A percentile compares a stretch with the other conserved stretches of the same genome.
phyloP scores from a whole-genome alignment of 2,797 vertebrate species.

The Saxicola maurus region DNA sequence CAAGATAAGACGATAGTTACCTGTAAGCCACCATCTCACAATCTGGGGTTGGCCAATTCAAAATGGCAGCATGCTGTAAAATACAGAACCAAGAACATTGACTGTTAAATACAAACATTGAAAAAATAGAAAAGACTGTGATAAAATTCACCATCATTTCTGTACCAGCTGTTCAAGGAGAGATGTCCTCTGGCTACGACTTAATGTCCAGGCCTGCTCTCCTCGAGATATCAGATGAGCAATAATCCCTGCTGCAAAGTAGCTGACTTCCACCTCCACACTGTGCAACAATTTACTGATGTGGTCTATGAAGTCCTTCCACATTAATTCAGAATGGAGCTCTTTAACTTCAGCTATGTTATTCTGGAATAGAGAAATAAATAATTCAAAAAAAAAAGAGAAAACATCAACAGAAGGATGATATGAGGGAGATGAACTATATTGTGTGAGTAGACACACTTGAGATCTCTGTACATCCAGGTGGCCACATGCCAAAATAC shows the following conservation, averaged over 20 bases:
- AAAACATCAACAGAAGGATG: neutral
- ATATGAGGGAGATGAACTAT: neutral
- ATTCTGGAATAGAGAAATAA: constrained; percentile 73
- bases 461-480: neutral
- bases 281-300: constrained; percentile 92
- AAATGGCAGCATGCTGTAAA: constrained; percentile 89
- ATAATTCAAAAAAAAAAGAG: neutral
- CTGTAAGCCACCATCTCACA: constrained; percentile 99
- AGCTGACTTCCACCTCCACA: constrained; percentile 96
- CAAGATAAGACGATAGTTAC: constrained; percentile 68
- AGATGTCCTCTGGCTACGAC: constrained; percentile 79
- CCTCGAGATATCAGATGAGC: constrained; percentile 95
- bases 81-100: constrained; percentile 43
- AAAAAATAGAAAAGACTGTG: neutral
- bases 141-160: constrained; percentile 40
- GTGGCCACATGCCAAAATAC: neutral
- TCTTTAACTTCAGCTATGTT: constrained; percentile 98
- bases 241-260: constrained; percentile 97
- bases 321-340: constrained; percentile 93
- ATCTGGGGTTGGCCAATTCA: constrained; percentile 94
- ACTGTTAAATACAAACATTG: neutral
- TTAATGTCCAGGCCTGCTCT: constrained; percentile 88
- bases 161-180: constrained; percentile 91
- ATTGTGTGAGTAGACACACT: neutral
- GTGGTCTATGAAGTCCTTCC: constrained; percentile 94